Percentiles rank a stretch among this genome's conserved stretches.
Conservation (phyloP, 2,888 invertebrate genomes). For the Lasioglossum figueresi region DNA sequence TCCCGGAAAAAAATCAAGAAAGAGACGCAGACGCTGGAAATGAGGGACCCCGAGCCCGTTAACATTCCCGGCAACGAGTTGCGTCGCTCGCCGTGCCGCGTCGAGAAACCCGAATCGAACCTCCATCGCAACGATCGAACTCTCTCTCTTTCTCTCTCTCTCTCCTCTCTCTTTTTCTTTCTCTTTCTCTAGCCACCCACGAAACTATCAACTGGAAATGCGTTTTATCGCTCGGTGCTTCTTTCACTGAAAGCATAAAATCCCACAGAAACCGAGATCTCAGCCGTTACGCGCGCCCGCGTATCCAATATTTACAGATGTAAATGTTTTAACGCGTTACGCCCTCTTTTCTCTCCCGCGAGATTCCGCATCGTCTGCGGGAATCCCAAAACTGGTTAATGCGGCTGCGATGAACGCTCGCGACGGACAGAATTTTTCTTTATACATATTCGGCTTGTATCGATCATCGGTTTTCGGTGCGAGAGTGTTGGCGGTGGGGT, state of each 20-base stretch:
- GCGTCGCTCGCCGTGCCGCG: not conserved
- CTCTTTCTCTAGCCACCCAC: not conserved
- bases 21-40: slow-evolving; percentile 59
- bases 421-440: not conserved
- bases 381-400: slow-evolving; percentile 2
- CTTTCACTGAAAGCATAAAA: slow-evolving; percentile 13
- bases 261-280: slow-evolving; percentile 4
- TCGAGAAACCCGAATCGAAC: slow-evolving; percentile 34
- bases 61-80: slow-evolving; percentile 49
- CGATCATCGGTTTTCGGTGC: not conserved
- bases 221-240: slow-evolving; percentile 15
- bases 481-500: not conserved
- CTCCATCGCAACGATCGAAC: slow-evolving; percentile 31
- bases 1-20: slow-evolving; percentile 63
- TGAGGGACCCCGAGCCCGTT: slow-evolving; percentile 61
- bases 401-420: not conserved
- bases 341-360: not conserved
- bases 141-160: not conserved
- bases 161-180: not conserved
- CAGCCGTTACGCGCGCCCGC: not conserved
- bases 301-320: slow-evolving; percentile 5
- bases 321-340: slow-evolving; percentile 5
- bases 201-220: slow-evolving; percentile 12
- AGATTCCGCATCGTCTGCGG: not conserved
- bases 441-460: not conserved